Percentiles rank a stretch among this genome's conserved stretches.
phyloP scores from a whole-genome alignment of 2,888 invertebrate genomes.

The Nemoura dubitans region DNA sequence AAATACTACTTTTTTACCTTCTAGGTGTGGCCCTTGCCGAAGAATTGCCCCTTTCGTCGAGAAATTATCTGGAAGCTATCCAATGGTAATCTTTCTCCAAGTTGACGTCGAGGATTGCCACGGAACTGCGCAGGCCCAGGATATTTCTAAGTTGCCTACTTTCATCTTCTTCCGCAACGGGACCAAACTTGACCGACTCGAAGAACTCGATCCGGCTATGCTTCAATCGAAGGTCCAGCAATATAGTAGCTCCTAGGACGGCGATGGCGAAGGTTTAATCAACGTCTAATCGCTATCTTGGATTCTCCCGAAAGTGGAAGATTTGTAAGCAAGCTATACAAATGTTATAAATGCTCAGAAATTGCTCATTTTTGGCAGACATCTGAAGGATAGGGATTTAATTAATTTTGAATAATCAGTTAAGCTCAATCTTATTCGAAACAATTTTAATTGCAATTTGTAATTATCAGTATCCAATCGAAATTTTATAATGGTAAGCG shows the following conservation, averaged over 20 bases:
- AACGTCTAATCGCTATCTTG: no score
- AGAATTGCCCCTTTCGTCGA: slow-evolving; percentile 93
- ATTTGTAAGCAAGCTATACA: no score
- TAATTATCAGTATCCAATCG: no score
- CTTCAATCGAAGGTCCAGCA: slow-evolving; percentile 91
- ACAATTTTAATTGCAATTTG: no score
- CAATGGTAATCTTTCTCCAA: slow-evolving; percentile 89
- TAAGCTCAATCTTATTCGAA: no score
- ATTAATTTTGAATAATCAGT: no score
- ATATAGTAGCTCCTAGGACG: slow-evolving; percentile 71
- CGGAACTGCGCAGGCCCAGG: slow-evolving; percentile 86
- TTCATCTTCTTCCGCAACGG: slow-evolving; percentile 93
- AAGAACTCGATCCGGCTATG: slow-evolving; percentile 85
- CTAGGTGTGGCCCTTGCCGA: slow-evolving; percentile 96
- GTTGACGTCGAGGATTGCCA: slow-evolving; percentile 95
- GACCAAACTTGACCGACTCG: slow-evolving; percentile 84
- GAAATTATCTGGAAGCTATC: slow-evolving; percentile 85
- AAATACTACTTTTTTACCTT: slow-evolving; percentile 49
- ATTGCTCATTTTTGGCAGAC: no score
- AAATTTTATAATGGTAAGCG: no score
- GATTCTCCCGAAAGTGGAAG: no score
- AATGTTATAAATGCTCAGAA: no score
- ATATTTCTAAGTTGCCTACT: slow-evolving; percentile 97
- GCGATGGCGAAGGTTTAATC: slow-evolving; percentile 68
- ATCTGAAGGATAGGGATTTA: no score